Conservation (phyloP, 2,888 invertebrate species). For the Protula sp. region DNA sequence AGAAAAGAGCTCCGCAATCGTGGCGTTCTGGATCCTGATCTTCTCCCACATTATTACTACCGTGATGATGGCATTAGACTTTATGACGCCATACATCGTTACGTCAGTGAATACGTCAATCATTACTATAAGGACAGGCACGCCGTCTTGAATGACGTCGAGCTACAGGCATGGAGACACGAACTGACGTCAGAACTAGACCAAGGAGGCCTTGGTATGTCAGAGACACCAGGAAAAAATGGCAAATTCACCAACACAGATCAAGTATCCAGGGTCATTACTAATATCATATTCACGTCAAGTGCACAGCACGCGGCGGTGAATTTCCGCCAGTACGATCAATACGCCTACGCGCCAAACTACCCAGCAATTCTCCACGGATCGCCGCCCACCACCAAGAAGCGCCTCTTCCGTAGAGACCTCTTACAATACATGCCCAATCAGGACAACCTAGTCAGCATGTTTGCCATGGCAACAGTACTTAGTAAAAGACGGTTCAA, state of each 20-base stretch:
- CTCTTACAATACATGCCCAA: no score
- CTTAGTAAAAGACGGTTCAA: no score
- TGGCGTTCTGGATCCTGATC: constrained; percentile 38
- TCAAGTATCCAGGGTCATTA: constrained; percentile 17
- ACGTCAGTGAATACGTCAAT: constrained; percentile 51
- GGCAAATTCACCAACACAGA: constrained; percentile 12
- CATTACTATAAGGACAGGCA: constrained; percentile 53
- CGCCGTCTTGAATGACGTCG: no score
- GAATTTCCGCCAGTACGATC: constrained; percentile 37
- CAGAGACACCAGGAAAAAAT: no score
- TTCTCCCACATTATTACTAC: constrained; percentile 55
- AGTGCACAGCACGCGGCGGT: constrained; percentile 31
- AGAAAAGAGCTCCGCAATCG: no score
- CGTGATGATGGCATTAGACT: constrained; percentile 55
- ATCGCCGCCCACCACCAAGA: constrained; percentile 23
- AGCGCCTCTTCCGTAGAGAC: no score
- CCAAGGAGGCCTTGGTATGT: constrained; percentile 42
- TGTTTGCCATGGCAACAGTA: no score
- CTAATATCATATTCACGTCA: constrained; percentile 27
- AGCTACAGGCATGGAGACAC: constrained; percentile 41
- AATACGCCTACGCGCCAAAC: constrained; percentile 37
- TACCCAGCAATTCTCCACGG: constrained; percentile 30
- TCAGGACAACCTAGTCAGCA: no score
- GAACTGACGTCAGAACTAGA: constrained; percentile 39
- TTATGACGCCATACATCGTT: constrained; percentile 51